phyloP scores from a whole-genome alignment of 2,888 invertebrate species.

The Polietes domitor region DNA sequence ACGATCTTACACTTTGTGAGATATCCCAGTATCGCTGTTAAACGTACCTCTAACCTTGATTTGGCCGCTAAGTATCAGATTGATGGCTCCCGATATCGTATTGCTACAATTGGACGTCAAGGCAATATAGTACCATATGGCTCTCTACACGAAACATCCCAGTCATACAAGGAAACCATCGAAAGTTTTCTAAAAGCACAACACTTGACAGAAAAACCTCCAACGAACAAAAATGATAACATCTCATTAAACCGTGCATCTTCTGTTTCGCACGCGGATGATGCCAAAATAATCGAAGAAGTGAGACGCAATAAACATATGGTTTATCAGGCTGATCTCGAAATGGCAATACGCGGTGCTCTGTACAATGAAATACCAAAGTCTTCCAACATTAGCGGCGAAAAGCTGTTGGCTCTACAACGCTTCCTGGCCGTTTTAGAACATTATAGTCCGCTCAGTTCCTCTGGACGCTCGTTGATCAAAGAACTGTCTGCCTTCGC shows the following conservation, averaged over 20 bases:
- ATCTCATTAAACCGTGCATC: background rate
- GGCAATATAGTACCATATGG: slow-evolving; percentile 66
- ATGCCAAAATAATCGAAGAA: slow-evolving; percentile 69
- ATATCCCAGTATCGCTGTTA: slow-evolving; percentile 83
- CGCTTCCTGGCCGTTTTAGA: slow-evolving; percentile 87
- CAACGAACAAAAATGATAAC: background rate
- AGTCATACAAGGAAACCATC: slow-evolving; percentile 70
- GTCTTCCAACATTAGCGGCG: slow-evolving; percentile 86
- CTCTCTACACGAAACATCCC: slow-evolving; percentile 79
- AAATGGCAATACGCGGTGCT: slow-evolving; percentile 91
- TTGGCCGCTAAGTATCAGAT: slow-evolving; percentile 74
- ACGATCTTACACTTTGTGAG: slow-evolving; percentile 83
- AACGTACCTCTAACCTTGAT: slow-evolving; percentile 81
- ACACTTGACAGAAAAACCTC: slow-evolving; percentile 70
- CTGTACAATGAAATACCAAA: slow-evolving; percentile 92
- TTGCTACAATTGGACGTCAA: slow-evolving; percentile 72
- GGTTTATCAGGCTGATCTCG: slow-evolving; percentile 93
- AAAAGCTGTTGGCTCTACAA: slow-evolving; percentile 87
- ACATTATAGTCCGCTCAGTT: slow-evolving; percentile 90
- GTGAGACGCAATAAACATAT: slow-evolving; percentile 81
- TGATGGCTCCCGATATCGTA: slow-evolving; percentile 67
- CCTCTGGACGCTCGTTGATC: slow-evolving; percentile 86
- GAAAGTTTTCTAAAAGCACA: slow-evolving; percentile 68
- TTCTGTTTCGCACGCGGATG: background rate
- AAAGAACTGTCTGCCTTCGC: slow-evolving; percentile 83